phyloP scores from a whole-genome alignment of 2,797 vertebrate genomes.

The Rhinophrynus dorsalis region DNA sequence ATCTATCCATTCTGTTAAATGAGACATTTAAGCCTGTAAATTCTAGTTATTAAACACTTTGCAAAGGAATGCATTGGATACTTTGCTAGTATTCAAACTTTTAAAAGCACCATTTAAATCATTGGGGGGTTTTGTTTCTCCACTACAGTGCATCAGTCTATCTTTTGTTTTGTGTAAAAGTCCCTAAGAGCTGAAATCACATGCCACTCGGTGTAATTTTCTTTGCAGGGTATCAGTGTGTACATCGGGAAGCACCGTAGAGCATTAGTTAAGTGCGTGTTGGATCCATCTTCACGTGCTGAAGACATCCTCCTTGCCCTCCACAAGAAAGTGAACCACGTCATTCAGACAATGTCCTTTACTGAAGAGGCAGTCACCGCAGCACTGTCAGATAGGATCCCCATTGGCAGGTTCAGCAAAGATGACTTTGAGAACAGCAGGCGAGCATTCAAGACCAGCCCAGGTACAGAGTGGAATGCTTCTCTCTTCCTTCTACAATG shows the following conservation, averaged over 20 bases:
- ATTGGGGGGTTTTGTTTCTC: too few species aligned
- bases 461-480: slow-evolving; percentile 78
- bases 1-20: too few species aligned
- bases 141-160: too few species aligned
- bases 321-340: slow-evolving; percentile 67
- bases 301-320: slow-evolving; percentile 69
- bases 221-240: slow-evolving; percentile 63
- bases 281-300: slow-evolving; percentile 57
- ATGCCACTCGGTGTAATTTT: neutral
- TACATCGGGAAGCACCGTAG: slow-evolving; percentile 85
- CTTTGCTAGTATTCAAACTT: too few species aligned
- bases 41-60: too few species aligned
- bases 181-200: too few species aligned
- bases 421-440: slow-evolving; percentile 78
- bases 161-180: too few species aligned
- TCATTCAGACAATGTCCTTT: slow-evolving; percentile 86
- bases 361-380: slow-evolving; percentile 77
- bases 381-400: slow-evolving; percentile 81
- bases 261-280: slow-evolving; percentile 71
- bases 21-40: too few species aligned
- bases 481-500: too few species aligned
- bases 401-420: slow-evolving; percentile 69
- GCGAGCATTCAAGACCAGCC: slow-evolving; percentile 90
- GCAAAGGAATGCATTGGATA: too few species aligned
- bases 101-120: too few species aligned